phyloP scores from a whole-genome alignment of 2,113 vertebrate species.

The Aleadryas rufinucha region DNA sequence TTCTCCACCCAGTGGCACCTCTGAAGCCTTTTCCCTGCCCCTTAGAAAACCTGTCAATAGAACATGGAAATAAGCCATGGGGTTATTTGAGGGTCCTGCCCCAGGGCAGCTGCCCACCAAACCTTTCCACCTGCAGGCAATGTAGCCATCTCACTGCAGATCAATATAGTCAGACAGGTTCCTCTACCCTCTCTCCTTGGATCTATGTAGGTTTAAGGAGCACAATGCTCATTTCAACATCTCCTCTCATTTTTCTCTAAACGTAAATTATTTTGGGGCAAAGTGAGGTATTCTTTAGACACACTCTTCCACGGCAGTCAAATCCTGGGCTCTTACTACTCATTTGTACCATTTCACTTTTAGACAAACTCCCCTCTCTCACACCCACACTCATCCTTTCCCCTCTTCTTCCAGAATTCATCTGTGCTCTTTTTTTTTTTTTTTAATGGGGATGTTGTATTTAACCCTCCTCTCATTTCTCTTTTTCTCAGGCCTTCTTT shows the following conservation, averaged over 20 bases:
- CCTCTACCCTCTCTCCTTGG: neutral
- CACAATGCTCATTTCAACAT: neutral
- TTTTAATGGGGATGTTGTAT: neutral
- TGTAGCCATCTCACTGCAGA: neutral
- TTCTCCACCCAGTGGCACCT: neutral
- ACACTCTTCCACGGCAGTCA: neutral
- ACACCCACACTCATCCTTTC: slow-evolving; percentile 14
- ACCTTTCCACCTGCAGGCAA: neutral
- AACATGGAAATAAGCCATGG: neutral
- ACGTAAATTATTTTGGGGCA: neutral
- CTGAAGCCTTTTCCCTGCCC: neutral
- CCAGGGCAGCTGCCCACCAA: neutral
- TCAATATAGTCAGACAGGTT: neutral
- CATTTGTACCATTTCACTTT: slow-evolving; percentile 14
- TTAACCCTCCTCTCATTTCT: slow-evolving; percentile 46
- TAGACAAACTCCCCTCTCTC: neutral
- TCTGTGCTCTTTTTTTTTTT: neutral
- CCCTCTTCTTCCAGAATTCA: neutral
- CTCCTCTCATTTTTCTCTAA: neutral
- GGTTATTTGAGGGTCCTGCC: neutral
- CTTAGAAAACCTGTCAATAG: neutral
- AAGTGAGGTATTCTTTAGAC: neutral
- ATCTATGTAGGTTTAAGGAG: neutral
- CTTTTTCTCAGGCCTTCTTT: slow-evolving; percentile 38
- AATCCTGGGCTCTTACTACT: neutral